Conservation (phyloP, 2,888 invertebrate species). For the Philopedon plagiatum region DNA sequence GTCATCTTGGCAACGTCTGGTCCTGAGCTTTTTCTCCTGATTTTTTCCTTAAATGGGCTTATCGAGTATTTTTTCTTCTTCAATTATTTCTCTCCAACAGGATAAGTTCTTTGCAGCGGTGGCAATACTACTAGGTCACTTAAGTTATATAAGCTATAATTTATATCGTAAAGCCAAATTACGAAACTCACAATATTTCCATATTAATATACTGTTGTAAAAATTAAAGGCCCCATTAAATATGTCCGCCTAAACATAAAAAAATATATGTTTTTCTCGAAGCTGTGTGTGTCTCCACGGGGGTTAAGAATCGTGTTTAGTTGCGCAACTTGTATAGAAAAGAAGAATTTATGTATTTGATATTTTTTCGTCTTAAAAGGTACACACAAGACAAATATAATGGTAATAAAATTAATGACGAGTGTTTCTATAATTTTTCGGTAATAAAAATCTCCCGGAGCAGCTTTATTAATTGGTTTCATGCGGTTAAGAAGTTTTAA, state of each 20-base stretch:
- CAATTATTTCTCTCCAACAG: too few relatives aligned
- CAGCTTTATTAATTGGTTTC: conserved; percentile 21
- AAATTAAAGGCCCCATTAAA: not conserved
- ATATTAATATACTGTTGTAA: not conserved
- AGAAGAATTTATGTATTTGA: not conserved
- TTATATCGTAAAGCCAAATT: not conserved
- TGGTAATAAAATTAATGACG: conserved; percentile 24
- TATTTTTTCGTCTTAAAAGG: not conserved
- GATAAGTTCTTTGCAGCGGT: too few relatives aligned
- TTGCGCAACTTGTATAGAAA: not conserved
- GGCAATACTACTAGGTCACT: too few relatives aligned
- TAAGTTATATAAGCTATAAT: not conserved
- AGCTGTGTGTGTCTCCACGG: not conserved
- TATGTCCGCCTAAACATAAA: conserved; percentile 2
- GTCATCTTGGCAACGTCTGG: too few relatives aligned
- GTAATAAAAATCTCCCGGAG: conserved; percentile 31
- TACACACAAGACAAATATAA: not conserved
- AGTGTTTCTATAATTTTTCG: conserved; percentile 31
- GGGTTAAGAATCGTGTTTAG: not conserved
- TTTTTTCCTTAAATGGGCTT: too few relatives aligned
- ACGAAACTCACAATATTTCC: not conserved
- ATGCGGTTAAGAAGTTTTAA: not conserved
- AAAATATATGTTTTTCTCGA: not conserved
- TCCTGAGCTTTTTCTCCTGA: too few relatives aligned
- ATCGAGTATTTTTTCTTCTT: too few relatives aligned